These are phyloP conservation scores for Noctua pronuba DNA, from an alignment of 2,888 invertebrate genomes.

Conservation along the genomic window DNA sequence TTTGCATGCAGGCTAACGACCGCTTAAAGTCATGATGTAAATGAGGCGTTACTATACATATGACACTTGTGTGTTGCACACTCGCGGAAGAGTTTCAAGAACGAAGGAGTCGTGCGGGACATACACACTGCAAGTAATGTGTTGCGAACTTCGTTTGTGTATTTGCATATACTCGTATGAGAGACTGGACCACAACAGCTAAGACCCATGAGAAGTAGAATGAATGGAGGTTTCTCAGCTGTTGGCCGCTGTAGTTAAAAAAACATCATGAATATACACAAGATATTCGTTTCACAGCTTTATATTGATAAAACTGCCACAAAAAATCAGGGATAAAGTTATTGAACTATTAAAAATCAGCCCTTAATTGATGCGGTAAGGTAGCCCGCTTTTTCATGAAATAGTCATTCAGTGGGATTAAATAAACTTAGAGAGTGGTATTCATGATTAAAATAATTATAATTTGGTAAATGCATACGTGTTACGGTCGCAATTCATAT, in stretches of 20 bases:
- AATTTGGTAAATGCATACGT: too few species aligned
- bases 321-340: too few species aligned
- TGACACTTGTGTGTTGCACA: constrained; percentile 32
- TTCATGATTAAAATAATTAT: too few species aligned
- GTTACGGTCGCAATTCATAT: too few species aligned
- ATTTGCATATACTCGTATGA: constrained; percentile 8
- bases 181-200: neutral
- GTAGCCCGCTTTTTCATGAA: too few species aligned
- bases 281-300: too few species aligned
- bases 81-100: constrained; percentile 61
- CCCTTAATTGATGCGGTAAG: too few species aligned
- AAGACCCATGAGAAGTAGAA: neutral
- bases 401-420: too few species aligned
- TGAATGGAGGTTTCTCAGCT: neutral
- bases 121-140: constrained; percentile 45
- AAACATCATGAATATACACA: neutral
- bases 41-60: constrained; percentile 43
- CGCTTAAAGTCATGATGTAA: constrained; percentile 54
- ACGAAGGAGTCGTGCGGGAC: constrained; percentile 41
- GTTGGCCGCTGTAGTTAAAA: neutral
- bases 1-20: constrained; percentile 61
- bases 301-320: too few species aligned
- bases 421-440: too few species aligned
- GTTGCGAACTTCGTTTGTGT: neutral
- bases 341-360: too few species aligned